Evolutionary conservation across 2,888 invertebrate genomes (phyloP).

Genomic region (Odontocolon sp.): DNA sequence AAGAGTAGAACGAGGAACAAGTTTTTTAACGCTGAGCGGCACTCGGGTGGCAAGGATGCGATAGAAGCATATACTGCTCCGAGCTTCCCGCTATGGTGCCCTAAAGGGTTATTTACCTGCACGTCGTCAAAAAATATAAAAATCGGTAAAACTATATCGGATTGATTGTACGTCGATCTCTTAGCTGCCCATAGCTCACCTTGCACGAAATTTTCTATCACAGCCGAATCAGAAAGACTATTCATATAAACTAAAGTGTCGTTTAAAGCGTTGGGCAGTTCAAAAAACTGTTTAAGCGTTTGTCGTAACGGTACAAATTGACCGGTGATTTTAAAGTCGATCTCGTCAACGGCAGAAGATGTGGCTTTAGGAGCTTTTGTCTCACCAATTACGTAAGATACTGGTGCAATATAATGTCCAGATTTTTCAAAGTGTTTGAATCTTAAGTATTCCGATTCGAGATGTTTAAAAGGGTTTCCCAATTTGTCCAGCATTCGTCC

Average conservation of each 20-base stretch:
- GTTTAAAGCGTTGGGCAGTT: conserved; percentile 10
- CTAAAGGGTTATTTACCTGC: conserved; percentile 63
- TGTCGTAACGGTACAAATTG: background rate
- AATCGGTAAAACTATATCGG: conserved; percentile 53
- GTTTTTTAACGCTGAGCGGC: conserved; percentile 60
- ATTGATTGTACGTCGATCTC: background rate
- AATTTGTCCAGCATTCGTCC: background rate
- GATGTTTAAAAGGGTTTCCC: background rate
- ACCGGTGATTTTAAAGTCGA: background rate
- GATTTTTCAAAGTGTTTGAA: background rate
- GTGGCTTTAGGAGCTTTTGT: background rate
- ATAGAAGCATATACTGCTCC: conserved; percentile 64
- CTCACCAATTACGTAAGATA: background rate
- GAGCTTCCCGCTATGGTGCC: conserved; percentile 65
- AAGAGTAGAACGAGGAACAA: conserved; percentile 65
- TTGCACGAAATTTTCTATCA: conserved; percentile 32
- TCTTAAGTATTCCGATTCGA: background rate
- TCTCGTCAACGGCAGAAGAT: background rate
- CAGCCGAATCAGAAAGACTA: background rate
- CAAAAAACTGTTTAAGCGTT: background rate
- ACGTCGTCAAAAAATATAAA: conserved; percentile 65
- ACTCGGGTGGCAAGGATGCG: conserved; percentile 60
- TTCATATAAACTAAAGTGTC: conserved; percentile 31
- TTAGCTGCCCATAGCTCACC: conserved; percentile 13
- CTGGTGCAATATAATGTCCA: background rate